These are phyloP conservation scores for Cheirogaleus major DNA, from an alignment of 2,797 vertebrate genomes.

Conservation along the genomic window DNA sequence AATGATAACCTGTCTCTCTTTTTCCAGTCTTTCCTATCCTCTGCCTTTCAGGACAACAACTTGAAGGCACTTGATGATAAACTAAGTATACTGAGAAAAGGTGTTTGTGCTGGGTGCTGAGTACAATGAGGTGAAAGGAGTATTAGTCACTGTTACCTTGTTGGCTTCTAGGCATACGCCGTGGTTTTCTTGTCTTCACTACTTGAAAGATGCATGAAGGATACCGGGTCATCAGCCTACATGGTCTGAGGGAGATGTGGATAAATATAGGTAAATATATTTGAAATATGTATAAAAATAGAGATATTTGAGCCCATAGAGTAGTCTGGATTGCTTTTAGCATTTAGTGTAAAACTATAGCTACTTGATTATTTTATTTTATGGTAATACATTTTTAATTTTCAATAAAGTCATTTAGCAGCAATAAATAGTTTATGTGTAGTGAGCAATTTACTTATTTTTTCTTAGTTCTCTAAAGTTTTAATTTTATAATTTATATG, in stretches of 20 bases:
- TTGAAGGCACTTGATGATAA: not conserved
- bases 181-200: not conserved
- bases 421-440: not conserved
- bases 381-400: not conserved
- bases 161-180: no score
- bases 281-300: not conserved
- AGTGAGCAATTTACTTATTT: not conserved
- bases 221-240: no score
- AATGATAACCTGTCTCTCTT: not conserved
- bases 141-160: not conserved
- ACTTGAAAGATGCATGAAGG: not conserved
- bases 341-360: not conserved
- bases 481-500: not conserved
- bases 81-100: not conserved
- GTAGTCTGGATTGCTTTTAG: not conserved
- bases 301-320: not conserved
- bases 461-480: not conserved
- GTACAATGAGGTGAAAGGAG: not conserved
- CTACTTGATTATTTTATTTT: not conserved
- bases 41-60: not conserved
- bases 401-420: not conserved
- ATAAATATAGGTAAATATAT: not conserved
- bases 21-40: not conserved
- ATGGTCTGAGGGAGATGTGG: not conserved
- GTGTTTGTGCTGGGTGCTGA: not conserved